Percentiles rank a stretch among this genome's conserved stretches.
phyloP scores from a whole-genome alignment of 2,797 vertebrate genomes.

The Anguilla pacifica region DNA sequence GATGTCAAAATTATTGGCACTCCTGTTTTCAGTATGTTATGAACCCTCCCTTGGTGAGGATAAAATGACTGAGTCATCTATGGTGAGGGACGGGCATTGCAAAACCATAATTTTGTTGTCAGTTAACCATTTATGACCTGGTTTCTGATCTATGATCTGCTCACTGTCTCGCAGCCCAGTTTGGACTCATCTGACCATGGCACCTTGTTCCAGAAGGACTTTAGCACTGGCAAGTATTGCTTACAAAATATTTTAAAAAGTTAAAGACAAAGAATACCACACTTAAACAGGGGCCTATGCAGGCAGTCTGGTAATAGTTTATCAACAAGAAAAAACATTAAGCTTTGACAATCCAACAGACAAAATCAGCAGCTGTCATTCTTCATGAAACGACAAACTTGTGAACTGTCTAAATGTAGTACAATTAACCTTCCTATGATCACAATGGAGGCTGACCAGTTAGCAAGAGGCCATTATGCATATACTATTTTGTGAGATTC shows the following conservation, averaged over 20 bases:
- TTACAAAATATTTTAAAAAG: background rate
- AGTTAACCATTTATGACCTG: too few species aligned
- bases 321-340: background rate
- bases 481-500: background rate
- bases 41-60: too few species aligned
- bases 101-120: too few species aligned
- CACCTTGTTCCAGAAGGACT: background rate
- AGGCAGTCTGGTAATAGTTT: too few species aligned
- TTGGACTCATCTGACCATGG: background rate
- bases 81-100: too few species aligned
- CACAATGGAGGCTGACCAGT: background rate
- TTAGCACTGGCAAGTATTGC: background rate
- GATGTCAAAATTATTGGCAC: too few species aligned
- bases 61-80: too few species aligned
- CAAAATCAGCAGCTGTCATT: background rate
- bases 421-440: background rate
- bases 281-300: background rate
- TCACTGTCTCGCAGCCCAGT: background rate
- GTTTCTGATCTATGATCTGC: too few species aligned
- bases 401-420: background rate
- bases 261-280: background rate
- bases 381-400: background rate
- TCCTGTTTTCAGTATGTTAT: too few species aligned
- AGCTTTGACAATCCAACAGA: background rate
- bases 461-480: background rate